A percentile compares a stretch with the other conserved stretches of the same genome.
phyloP scores from a whole-genome alignment of 1,140 invertebrate species.

The Venturia canescens region DNA sequence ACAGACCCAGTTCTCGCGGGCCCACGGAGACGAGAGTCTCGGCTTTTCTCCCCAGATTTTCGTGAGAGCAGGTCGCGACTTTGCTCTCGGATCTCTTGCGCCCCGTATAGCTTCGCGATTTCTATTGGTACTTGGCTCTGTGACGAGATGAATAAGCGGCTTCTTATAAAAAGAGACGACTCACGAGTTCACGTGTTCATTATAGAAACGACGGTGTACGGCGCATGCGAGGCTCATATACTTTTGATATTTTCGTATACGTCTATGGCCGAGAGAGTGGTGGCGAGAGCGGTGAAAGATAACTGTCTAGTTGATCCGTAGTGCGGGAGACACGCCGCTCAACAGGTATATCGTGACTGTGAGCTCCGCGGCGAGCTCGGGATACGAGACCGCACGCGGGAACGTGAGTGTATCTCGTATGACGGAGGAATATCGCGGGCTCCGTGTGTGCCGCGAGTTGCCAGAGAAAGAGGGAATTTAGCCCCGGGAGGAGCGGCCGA shows the following conservation, averaged over 20 bases:
- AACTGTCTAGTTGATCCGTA: conserved; percentile 41
- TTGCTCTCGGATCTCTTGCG: too few relatives aligned
- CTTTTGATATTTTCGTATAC: conserved; percentile 41
- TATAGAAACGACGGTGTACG: conserved; percentile 4
- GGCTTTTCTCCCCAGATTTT: too few relatives aligned
- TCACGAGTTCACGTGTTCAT: conserved; percentile 6
- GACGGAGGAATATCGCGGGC: neutral
- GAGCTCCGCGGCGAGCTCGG: neutral
- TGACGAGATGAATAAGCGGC: conserved; percentile 21
- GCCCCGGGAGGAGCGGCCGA: too few relatives aligned
- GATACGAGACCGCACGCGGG: neutral
- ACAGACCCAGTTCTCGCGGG: too few relatives aligned
- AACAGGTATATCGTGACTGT: conserved; percentile 46
- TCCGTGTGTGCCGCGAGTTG: too few relatives aligned
- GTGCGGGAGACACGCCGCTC: conserved; percentile 24
- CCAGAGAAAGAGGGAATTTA: too few relatives aligned
- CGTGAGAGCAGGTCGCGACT: too few relatives aligned
- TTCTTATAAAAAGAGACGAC: neutral
- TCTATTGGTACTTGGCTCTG: too few relatives aligned
- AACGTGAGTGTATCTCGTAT: conserved; percentile 11
- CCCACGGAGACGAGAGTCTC: too few relatives aligned
- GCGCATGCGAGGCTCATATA: neutral
- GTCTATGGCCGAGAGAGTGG: too few relatives aligned
- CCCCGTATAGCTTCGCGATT: too few relatives aligned
- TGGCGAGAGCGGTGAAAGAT: conserved; percentile 27